Evolutionary conservation across 2,888 invertebrate species (phyloP), one percentile per base, ranked within the genome.

Genomic region (Agonopterix subpropinquella): DNA sequence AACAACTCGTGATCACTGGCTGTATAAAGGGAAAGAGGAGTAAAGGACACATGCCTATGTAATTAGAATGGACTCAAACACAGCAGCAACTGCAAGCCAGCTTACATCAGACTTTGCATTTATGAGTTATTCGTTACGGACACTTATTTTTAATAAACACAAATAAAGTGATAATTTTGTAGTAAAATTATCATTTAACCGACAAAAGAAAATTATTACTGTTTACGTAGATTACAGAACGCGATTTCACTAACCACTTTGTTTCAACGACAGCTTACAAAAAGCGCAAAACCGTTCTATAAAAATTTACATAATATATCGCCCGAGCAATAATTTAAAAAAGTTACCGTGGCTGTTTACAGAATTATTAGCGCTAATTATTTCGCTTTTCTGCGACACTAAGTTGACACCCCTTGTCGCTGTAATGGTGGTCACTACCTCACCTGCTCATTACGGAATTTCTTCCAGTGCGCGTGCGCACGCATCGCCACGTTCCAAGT

Each of bases 371-470:
- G 59, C 59, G 60, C 73, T 81, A 79, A 79, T 80, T 74, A 78
- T 70, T 68, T 67, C 60, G 64, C 66, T 62, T 57, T 44, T 13
- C 47, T 54, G 58, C 56, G 77, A 79, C 80, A 69, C 70, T 82
- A 80, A 80, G 74, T 77, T 77, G 81, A 82, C 82, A 68, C 41
- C 15, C 10, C 62, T 60, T 58, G 65, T 65, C 70, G 65, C 68
- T 76, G 77, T 80, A 49, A 75, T 65, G 64, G 56, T 54, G 57
- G 59, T 72, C 82, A 82, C 77, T 81, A 81, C 83, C 83, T 80
- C 82, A 82, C 77, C 82, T 82, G 83, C 83, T 80, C 80, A 77
- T 81, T 83, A 84, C 65, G 61, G 73, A 64, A 69, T 72, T 67
- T 70, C 67, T 66, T 64, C 62, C 48, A 18, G n/a, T 37, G 44